phyloP scores from a whole-genome alignment of 2,113 vertebrate species.

The Mirounga angustirostris region DNA sequence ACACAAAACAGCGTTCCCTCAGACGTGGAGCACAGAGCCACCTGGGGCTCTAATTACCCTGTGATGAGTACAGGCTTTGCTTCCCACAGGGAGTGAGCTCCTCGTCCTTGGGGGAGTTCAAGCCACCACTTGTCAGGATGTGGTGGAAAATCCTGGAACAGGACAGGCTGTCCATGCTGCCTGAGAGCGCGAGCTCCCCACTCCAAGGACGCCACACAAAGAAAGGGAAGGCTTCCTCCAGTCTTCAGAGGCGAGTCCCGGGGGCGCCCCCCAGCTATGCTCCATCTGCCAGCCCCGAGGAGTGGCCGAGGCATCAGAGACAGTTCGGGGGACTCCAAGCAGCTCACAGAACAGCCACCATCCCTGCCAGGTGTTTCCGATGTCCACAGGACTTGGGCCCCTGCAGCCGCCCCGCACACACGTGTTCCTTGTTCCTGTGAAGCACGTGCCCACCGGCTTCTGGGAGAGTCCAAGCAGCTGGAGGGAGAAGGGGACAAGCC shows the following conservation, averaged over 20 bases:
- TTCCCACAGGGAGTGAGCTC: background rate
- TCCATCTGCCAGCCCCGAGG: rapidly evolving
- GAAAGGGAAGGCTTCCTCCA: background rate
- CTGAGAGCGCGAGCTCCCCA: background rate
- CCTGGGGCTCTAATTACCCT: background rate
- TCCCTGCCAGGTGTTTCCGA: background rate
- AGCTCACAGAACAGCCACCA: rapidly evolving
- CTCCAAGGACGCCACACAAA: rapidly evolving
- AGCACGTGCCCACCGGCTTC: background rate
- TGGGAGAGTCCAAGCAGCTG: background rate
- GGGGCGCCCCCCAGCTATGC: background rate
- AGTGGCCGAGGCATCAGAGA: background rate
- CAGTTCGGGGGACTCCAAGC: too few species aligned
- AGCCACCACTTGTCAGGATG: background rate
- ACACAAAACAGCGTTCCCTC: rapidly evolving
- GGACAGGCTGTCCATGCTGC: background rate
- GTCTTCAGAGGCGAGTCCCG: background rate
- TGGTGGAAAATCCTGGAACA: background rate
- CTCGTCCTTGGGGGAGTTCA: background rate
- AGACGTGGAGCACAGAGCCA: background rate
- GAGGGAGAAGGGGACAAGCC: background rate
- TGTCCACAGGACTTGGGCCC: background rate
- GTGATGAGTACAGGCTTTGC: background rate
- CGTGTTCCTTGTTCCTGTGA: background rate
- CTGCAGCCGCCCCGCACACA: background rate